Evolutionary conservation across 2,113 vertebrate species (phyloP).

Genomic region (Apteryx owenii): DNA sequence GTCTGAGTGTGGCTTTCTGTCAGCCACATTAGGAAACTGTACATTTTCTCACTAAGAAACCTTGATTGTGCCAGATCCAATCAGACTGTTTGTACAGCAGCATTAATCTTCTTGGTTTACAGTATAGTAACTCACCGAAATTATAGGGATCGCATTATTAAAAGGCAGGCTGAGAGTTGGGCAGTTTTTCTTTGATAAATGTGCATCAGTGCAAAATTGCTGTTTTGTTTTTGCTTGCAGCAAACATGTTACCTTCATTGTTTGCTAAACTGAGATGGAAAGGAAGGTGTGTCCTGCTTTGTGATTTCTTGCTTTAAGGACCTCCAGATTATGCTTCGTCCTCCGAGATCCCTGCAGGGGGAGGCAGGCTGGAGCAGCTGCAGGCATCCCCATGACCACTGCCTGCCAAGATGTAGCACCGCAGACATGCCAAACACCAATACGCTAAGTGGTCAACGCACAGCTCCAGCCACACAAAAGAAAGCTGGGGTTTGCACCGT

Average conservation of each 20-base stretch:
- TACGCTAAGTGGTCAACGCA: background rate
- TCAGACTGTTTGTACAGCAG: slow-evolving; percentile 67
- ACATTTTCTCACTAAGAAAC: slow-evolving; percentile 77
- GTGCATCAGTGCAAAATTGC: background rate
- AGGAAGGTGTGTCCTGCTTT: background rate
- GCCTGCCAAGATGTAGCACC: background rate
- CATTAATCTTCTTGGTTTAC: slow-evolving; percentile 48
- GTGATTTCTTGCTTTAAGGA: background rate
- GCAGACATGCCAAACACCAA: background rate
- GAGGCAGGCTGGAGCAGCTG: background rate
- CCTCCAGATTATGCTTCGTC: background rate
- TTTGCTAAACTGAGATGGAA: background rate
- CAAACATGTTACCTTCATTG: accelerated
- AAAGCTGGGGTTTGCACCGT: background rate
- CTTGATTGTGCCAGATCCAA: slow-evolving; percentile 78
- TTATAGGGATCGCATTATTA: background rate
- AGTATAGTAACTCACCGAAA: slow-evolving; percentile 33
- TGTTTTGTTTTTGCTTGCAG: background rate
- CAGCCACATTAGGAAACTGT: slow-evolving; percentile 72
- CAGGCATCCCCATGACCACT: background rate
- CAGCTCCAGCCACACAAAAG: background rate
- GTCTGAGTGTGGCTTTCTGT: slow-evolving; percentile 77
- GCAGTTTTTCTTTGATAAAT: background rate
- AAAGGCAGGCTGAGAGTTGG: slow-evolving; percentile 3
- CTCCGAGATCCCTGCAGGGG: background rate